A percentile compares a stretch with the other conserved stretches of the same genome.
Conservation (phyloP, 2,888 invertebrate genomes). For the Coelinius sp. region DNA sequence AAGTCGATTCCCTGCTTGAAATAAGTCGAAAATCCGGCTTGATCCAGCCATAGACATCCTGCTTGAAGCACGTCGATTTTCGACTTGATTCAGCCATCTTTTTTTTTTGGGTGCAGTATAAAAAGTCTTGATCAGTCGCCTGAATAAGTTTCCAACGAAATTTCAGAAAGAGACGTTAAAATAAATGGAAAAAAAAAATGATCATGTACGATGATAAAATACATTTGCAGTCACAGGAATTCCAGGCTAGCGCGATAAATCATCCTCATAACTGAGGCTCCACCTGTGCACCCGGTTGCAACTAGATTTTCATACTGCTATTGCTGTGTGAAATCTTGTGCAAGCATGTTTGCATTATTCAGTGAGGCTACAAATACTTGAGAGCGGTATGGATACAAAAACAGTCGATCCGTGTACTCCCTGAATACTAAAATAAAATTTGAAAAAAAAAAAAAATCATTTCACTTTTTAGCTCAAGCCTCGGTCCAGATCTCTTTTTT, state of each 20-base stretch:
- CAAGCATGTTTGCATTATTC: slow-evolving; percentile 62
- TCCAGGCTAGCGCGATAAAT: slow-evolving; percentile 58
- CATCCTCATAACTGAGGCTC: slow-evolving; percentile 65
- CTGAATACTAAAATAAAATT: slow-evolving; percentile 31
- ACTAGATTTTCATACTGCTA: slow-evolving; percentile 50
- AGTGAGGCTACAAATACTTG: slow-evolving; percentile 48
- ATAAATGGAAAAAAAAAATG: too few species aligned
- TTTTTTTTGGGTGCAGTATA: too few species aligned
- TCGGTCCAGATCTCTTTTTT: background rate
- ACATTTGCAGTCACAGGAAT: slow-evolving; percentile 52
- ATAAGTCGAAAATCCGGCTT: too few species aligned
- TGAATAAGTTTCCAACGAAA: too few species aligned
- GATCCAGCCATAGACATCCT: too few species aligned
- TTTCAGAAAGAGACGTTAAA: too few species aligned
- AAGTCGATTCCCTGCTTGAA: too few species aligned
- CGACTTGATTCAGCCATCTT: too few species aligned
- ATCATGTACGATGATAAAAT: background rate
- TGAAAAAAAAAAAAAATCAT: slow-evolving; percentile 26
- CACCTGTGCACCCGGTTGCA: slow-evolving; percentile 57
- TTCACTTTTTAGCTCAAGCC: slow-evolving; percentile 17
- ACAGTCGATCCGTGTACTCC: slow-evolving; percentile 40
- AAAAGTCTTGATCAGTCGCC: too few species aligned
- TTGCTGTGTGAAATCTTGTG: slow-evolving; percentile 55
- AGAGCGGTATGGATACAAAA: slow-evolving; percentile 36
- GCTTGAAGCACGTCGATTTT: too few species aligned